phyloP scores from a whole-genome alignment of 2,113 vertebrate species.

The Varanus salvator region DNA sequence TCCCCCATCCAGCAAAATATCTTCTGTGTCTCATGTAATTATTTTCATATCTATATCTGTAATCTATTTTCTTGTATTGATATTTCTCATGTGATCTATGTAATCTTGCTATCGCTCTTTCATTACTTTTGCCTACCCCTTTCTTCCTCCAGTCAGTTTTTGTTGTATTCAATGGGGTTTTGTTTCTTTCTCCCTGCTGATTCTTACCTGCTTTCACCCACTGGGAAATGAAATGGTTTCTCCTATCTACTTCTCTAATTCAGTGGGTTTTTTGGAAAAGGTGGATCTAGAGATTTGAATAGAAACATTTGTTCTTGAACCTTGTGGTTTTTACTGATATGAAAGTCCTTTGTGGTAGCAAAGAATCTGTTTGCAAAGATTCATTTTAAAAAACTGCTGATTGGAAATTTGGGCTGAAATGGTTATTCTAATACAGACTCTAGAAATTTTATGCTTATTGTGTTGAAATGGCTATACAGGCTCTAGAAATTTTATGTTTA shows the following conservation, averaged over 20 bases:
- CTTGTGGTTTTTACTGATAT: background rate
- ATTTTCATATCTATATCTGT: background rate
- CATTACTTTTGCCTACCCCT: background rate
- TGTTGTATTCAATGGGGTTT: background rate
- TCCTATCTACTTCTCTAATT: background rate
- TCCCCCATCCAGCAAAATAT: background rate
- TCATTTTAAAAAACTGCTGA: background rate
- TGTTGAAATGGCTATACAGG: slow-evolving; percentile 41
- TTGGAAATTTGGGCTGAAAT: slow-evolving; percentile 8
- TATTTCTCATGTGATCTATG: too few relatives aligned
- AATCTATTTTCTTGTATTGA: too few relatives aligned
- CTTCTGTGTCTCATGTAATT: background rate
- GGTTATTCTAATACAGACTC: slow-evolving; percentile 34
- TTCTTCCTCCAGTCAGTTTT: background rate
- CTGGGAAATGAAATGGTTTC: background rate
- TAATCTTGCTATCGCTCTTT: background rate
- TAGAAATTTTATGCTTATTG: background rate
- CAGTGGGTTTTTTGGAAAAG: background rate
- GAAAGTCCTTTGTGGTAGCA: slow-evolving; percentile 15
- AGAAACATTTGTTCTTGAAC: background rate
- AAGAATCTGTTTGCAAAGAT: background rate
- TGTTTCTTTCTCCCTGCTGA: background rate
- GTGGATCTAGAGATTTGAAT: too few relatives aligned
- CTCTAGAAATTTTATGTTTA: background rate
- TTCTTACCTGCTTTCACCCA: background rate